These are phyloP conservation scores for Agrochola lychnidis DNA, from an alignment of 2,888 invertebrate species.

Conservation along the genomic window DNA sequence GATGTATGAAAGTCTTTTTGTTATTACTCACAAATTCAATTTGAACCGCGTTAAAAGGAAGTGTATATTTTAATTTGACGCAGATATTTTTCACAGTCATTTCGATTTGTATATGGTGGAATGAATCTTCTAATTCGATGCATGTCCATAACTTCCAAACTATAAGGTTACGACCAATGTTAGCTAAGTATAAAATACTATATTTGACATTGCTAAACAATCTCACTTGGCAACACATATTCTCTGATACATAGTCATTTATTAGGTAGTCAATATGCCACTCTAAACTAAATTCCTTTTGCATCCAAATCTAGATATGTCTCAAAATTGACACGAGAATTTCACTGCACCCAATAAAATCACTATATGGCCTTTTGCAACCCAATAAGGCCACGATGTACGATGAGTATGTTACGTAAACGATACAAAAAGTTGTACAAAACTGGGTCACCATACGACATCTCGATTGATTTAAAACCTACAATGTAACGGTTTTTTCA, in stretches of 20 bases:
- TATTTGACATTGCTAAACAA: neutral
- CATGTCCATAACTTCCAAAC: neutral
- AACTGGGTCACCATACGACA: conserved; percentile 64
- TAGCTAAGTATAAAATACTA: neutral
- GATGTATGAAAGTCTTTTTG: conserved; percentile 50
- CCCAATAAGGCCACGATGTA: conserved; percentile 53
- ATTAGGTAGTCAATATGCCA: conserved; percentile 17
- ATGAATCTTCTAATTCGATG: neutral
- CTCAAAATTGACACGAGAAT: conserved; percentile 52
- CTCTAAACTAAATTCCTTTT: conserved; percentile 24
- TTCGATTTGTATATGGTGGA: conserved; percentile 4
- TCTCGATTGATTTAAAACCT: conserved; percentile 62
- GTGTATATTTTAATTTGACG: conserved; percentile 21
- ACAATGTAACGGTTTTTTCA: conserved; percentile 61
- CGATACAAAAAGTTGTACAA: conserved; percentile 68
- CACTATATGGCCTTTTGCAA: conserved; percentile 49
- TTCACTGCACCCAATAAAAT: conserved; percentile 44
- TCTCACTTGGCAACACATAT: neutral
- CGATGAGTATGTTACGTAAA: conserved; percentile 67
- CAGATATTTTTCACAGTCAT: conserved; percentile 11
- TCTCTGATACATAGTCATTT: neutral
- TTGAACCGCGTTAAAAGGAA: conserved; percentile 35
- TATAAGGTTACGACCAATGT: neutral
- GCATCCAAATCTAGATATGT: conserved; percentile 24
- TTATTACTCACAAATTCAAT: conserved; percentile 43